Conservation (phyloP, 2,797 vertebrate genomes). For the Salarias fasciatus region DNA sequence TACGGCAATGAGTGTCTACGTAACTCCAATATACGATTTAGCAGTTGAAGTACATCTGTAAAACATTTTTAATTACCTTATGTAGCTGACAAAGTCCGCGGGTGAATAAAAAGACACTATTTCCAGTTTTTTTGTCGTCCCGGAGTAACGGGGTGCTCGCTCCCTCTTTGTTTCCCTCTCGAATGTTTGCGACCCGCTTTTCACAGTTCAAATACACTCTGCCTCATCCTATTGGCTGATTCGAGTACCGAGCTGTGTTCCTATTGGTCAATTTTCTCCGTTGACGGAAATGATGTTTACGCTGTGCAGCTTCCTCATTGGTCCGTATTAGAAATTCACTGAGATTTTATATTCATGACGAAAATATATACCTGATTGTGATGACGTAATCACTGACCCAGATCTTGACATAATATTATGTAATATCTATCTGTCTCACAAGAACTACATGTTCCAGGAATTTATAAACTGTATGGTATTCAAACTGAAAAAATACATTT, state of each 20-base stretch:
- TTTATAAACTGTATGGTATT: no score
- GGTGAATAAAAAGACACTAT: not conserved
- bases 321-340: not conserved
- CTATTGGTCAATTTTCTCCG: conserved; percentile 47
- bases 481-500: no score
- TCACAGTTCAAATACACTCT: conserved; percentile 72
- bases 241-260: fast-evolving
- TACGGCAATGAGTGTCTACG: not conserved
- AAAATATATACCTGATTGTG: not conserved
- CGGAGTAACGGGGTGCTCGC: not conserved
- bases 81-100: not conserved
- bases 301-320: conserved; percentile 17
- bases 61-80: conserved; percentile 33
- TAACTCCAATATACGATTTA: not conserved
- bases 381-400: not conserved
- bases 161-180: conserved; percentile 75
- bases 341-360: no score
- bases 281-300: conserved; percentile 17
- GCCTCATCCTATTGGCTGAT: conserved; percentile 64
- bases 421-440: no score
- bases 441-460: no score
- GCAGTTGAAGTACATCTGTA: fast-evolving
- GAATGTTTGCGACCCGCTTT: conserved; percentile 72
- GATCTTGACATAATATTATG: no score
- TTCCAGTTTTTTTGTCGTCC: conserved; percentile 12